A percentile compares a stretch with the other conserved stretches of the same genome.
Conservation (phyloP, 2,797 vertebrate genomes). For the Orestias chungarensis region DNA sequence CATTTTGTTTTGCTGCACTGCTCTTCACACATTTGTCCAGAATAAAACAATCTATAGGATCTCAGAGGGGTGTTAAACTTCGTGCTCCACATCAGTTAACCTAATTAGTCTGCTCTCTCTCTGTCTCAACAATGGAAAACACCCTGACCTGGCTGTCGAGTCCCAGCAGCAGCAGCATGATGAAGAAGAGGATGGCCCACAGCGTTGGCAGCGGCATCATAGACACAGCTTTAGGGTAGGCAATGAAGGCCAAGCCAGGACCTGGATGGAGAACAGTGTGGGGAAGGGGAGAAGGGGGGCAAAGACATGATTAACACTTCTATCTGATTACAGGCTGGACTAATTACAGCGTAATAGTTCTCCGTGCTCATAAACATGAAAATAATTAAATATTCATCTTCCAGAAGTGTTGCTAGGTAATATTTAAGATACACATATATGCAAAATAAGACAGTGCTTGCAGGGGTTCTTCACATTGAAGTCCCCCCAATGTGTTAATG, state of each 20-base stretch:
- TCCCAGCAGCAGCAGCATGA: constrained; percentile 99
- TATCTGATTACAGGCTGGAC: constrained; percentile 56
- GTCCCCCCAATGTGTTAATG: constrained; percentile 22
- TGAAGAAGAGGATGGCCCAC: constrained; percentile 99
- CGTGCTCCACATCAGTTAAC: constrained; percentile 7
- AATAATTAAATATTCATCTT: background rate
- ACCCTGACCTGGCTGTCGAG: constrained; percentile 96
- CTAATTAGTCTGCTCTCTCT: constrained; percentile 11
- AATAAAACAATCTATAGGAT: constrained; percentile 19
- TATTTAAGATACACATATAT: background rate
- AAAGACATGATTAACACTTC: constrained; percentile 65
- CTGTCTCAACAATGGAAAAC: constrained; percentile 17
- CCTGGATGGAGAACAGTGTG: constrained; percentile 80
- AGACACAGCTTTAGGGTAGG: constrained; percentile 98
- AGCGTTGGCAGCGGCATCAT: constrained; percentile 99
- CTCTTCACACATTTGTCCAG: constrained; percentile 49
- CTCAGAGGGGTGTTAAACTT: constrained; percentile 15
- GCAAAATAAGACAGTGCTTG: constrained; percentile 1
- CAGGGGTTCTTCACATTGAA: constrained; percentile 13
- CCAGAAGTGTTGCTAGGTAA: constrained; percentile 7
- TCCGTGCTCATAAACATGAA: background rate
- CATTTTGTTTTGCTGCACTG: no score
- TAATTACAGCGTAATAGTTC: constrained; percentile 26
- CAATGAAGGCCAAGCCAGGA: constrained; percentile 98
- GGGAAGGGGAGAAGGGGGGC: constrained; percentile 68